Conservation (phyloP, 2,113 vertebrate species). For the Camelus dromedarius region DNA sequence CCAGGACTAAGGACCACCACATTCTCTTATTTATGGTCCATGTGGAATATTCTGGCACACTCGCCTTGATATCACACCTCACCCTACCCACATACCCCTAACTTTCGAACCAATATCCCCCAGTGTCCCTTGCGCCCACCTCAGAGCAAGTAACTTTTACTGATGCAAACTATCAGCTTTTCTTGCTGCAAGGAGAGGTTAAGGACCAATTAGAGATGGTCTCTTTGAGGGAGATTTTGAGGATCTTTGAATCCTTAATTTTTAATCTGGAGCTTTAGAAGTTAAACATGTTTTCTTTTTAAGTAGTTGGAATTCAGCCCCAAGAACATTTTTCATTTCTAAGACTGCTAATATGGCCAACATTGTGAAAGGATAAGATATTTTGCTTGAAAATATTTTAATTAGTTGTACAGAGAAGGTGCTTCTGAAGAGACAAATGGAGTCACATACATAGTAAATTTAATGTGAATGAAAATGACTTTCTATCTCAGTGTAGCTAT, state of each 20-base stretch:
- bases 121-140: neutral
- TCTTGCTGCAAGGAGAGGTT: neutral
- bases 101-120: neutral
- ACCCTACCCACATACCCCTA: neutral
- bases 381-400: slow-evolving; percentile 51
- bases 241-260: neutral
- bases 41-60: neutral
- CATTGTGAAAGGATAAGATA: neutral
- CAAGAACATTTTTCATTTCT: neutral
- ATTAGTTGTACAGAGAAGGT: neutral
- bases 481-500: neutral
- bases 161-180: neutral
- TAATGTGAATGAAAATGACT: neutral
- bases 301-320: neutral
- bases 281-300: neutral
- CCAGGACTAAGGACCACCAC: neutral
- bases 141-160: neutral
- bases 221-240: neutral
- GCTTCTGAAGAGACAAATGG: neutral
- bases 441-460: neutral
- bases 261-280: neutral
- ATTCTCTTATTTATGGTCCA: neutral
- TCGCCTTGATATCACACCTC: neutral
- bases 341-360: neutral
- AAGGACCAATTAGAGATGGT: neutral